These are phyloP conservation scores for Poecilus cupreus DNA, from an alignment of 2,888 invertebrate species.

Conservation along the genomic window DNA sequence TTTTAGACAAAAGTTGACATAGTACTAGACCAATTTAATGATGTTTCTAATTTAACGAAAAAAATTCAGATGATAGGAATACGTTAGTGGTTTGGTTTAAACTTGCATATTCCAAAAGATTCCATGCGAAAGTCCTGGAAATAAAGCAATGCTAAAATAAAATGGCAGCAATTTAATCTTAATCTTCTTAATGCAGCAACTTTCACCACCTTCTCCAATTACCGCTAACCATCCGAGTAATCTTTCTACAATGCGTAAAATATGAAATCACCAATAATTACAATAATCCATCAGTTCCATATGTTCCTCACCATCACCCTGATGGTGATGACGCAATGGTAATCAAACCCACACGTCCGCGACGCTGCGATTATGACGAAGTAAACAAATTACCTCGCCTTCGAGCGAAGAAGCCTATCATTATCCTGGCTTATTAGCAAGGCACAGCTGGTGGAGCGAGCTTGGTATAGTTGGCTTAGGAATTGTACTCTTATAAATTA, in stretches of 20 bases:
- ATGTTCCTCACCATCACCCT: neutral
- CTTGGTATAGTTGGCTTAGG: neutral
- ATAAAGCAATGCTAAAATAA: too few species aligned
- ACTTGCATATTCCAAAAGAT: too few species aligned
- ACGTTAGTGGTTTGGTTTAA: too few species aligned
- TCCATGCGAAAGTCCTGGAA: too few species aligned
- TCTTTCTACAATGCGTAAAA: slow-evolving; percentile 25
- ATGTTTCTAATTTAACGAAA: too few species aligned
- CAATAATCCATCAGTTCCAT: slow-evolving; percentile 22
- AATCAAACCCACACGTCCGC: neutral
- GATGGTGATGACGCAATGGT: neutral
- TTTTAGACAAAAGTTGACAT: too few species aligned
- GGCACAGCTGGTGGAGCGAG: neutral
- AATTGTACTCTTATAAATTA: too few species aligned
- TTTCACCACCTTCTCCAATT: neutral
- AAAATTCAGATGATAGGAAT: too few species aligned
- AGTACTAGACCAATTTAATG: too few species aligned
- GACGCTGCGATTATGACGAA: neutral
- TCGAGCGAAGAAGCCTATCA: neutral
- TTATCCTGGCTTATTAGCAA: neutral
- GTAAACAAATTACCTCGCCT: slow-evolving; percentile 39
- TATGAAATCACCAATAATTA: slow-evolving; percentile 34
- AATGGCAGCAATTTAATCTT: too few species aligned
- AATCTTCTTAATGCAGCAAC: too few species aligned
- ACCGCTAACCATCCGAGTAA: neutral